Conservation (phyloP, 1,140 invertebrate genomes). For the Lanistes nyassanus region DNA sequence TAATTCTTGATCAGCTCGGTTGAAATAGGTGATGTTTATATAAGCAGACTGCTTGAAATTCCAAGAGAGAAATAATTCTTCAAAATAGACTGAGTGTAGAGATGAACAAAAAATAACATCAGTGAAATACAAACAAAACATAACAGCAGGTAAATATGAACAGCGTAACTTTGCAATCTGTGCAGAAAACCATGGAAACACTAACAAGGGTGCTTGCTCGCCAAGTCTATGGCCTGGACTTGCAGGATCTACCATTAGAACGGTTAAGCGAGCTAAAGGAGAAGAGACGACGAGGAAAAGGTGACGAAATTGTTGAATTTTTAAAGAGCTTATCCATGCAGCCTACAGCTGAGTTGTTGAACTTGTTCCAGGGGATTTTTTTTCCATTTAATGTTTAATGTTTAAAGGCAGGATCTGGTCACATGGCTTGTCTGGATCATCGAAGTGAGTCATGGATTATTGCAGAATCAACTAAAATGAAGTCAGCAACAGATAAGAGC, state of each 20-base stretch:
- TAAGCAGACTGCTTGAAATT: too few species aligned
- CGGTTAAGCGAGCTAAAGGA: constrained; percentile 84
- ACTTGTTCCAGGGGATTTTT: too few species aligned
- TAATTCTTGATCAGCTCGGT: too few species aligned
- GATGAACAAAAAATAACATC: too few species aligned
- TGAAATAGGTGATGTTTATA: too few species aligned
- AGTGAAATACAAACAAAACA: too few species aligned
- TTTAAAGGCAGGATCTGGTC: too few species aligned
- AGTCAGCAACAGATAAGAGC: constrained; percentile 44
- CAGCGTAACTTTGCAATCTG: constrained; percentile 28
- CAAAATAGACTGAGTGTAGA: background rate
- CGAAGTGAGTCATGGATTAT: background rate
- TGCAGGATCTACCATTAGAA: constrained; percentile 89
- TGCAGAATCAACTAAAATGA: constrained; percentile 34
- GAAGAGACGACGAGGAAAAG: constrained; percentile 72
- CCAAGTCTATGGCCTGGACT: constrained; percentile 92
- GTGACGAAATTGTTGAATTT: background rate
- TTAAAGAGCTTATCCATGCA: too few species aligned
- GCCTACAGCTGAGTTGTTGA: too few species aligned
- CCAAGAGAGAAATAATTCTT: background rate
- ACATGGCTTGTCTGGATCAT: too few species aligned
- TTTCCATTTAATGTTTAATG: too few species aligned
- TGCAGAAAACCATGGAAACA: constrained; percentile 95
- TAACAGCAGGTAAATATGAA: too few species aligned
- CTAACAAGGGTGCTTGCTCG: constrained; percentile 90